Percentiles rank a stretch among this genome's conserved stretches.
These are phyloP conservation scores for Tiaroga cobitis DNA, from an alignment of 2,797 vertebrate species.

Conservation along the genomic window DNA sequence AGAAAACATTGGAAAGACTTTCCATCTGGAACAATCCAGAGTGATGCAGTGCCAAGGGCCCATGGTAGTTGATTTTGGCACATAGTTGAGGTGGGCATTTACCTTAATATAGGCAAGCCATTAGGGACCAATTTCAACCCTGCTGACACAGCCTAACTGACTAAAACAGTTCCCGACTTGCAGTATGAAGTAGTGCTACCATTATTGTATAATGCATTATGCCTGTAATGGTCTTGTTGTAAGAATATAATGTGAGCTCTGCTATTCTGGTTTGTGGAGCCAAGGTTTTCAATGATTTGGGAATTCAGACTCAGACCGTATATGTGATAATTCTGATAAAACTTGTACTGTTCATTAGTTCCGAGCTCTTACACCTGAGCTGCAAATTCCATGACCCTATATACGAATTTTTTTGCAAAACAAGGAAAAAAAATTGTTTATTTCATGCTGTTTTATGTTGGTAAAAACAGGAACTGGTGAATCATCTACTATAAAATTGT, in stretches of 20 bases:
- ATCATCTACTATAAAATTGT: neutral
- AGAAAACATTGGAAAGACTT: constrained; percentile 41
- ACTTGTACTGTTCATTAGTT: neutral
- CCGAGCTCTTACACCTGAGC: neutral
- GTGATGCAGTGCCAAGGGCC: constrained; percentile 57
- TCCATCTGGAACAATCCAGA: constrained; percentile 45
- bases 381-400: neutral
- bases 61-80: constrained; percentile 66
- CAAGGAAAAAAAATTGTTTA: neutral
- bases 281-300: neutral
- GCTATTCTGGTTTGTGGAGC: neutral
- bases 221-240: constrained; percentile 31
- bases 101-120: constrained; percentile 70
- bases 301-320: neutral
- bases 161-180: constrained; percentile 75
- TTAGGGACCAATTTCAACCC: constrained; percentile 69
- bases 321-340: neutral
- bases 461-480: neutral
- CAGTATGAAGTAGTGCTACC: constrained; percentile 60
- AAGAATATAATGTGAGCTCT: neutral
- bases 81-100: constrained; percentile 70
- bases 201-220: constrained; percentile 47
- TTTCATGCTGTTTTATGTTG: neutral
- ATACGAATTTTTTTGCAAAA: neutral
- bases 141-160: constrained; percentile 74